These are phyloP conservation scores for Rhingia campestris DNA, from an alignment of 2,888 invertebrate genomes.

Conservation along the genomic window DNA sequence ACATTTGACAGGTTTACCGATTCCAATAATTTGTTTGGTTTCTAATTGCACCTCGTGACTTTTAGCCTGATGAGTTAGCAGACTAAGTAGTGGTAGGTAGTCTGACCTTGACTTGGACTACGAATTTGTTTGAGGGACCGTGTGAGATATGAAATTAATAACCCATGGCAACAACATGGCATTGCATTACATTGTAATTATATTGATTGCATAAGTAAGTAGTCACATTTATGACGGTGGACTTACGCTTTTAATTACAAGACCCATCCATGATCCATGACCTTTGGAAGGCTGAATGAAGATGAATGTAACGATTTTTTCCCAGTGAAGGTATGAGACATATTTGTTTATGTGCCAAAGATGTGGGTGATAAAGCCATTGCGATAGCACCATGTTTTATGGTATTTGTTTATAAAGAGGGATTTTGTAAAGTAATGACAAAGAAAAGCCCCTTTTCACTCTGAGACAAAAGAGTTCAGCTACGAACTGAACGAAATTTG, in stretches of 20 bases:
- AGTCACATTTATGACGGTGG: slow-evolving; percentile 8
- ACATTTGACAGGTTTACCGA: slow-evolving; percentile 16
- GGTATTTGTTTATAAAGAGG: too few species aligned
- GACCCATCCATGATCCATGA: slow-evolving; percentile 20
- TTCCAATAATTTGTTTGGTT: slow-evolving; percentile 15
- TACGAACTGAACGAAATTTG: too few species aligned
- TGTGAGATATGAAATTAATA: slow-evolving; percentile 23
- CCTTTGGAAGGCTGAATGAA: slow-evolving; percentile 20
- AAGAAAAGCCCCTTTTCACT: too few species aligned
- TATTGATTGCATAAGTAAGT: slow-evolving; percentile 7
- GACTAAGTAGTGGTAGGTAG: slow-evolving; percentile 2
- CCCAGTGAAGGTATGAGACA: too few species aligned
- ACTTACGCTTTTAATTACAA: slow-evolving; percentile 19
- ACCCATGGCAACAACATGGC: slow-evolving; percentile 7
- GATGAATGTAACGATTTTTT: slow-evolving; percentile 15
- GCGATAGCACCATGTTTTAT: too few species aligned
- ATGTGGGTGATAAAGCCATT: too few species aligned
- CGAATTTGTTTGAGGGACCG: not conserved
- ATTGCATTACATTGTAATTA: slow-evolving; percentile 31
- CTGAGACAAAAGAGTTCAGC: too few species aligned
- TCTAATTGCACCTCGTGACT: slow-evolving; percentile 40
- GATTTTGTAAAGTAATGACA: too few species aligned
- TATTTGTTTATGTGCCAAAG: too few species aligned
- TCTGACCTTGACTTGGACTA: slow-evolving; percentile 36
- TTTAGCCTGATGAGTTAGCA: slow-evolving; percentile 22